Base-by-base conservation (phyloP, 2,888 invertebrate genomes). In the Lampropteryx suffumata region DNA sequence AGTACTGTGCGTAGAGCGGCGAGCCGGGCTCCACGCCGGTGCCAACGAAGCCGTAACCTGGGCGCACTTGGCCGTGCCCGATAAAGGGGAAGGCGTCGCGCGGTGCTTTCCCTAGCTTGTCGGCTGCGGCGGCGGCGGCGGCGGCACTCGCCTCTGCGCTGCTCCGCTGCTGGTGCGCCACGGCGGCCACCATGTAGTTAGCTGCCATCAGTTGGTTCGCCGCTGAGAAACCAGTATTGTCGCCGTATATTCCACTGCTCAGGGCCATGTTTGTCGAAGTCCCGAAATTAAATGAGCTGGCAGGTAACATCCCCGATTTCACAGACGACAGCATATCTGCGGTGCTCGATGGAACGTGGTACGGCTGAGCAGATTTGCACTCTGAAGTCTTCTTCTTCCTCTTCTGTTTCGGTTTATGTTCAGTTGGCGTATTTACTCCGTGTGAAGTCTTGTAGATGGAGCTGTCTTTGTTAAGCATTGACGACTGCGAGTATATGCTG, bases 261-360 rank as follows among this genome's bases (percentile, higher is more conserved):
- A 93, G 77, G 33, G 90, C 84, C 69, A 94, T 84, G 51, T 92
- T 91, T 2, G 94, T 90, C 0, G 95, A 90, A 2, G 95, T 92
- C 11, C 95, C 95, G 71, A 96, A 97, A 75, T 96, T 96, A 67
- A 96, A 97, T 41, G 96, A 96, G 82, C 95, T 96, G 17, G 95
- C 94, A 5, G 96, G 93, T 57, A 96, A 95, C 72, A 95, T 94
- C 64, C 93, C 93, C 0, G 77, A 66, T 57, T 87, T 89, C 0
- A 83, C 86, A 1, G 88, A 80, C 1, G 84, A 78, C 32, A 88
- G 52, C 13, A 84, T 81, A 51, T 88, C 88, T 3, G 71, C 73
- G 3, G 92, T 88, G 39, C 94, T 93, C 65, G 95, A 92, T 37
- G 94, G 72, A 8, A 93, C 91, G 62, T 95, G 85, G 56, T 84